Percentiles rank a stretch among this genome's conserved stretches.
These are phyloP conservation scores for Patiria miniata DNA, from an alignment of 35 echinoderm and acorn worm genomes.

Conservation along the genomic window DNA sequence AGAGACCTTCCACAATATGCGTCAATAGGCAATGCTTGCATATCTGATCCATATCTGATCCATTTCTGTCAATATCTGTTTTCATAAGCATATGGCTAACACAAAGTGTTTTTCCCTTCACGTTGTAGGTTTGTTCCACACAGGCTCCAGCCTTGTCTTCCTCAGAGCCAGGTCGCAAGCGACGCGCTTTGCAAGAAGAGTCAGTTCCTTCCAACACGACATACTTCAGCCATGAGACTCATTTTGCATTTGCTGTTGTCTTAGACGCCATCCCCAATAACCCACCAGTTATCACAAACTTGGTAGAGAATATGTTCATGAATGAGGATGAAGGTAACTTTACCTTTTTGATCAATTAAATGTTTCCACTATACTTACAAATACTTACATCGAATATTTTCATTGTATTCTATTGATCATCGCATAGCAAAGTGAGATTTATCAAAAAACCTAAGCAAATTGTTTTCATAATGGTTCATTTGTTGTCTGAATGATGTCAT, in stretches of 20 bases:
- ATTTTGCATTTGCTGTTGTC: conserved; percentile 19
- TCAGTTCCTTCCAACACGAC: neutral
- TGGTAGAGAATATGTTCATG: neutral
- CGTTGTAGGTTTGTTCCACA: conserved; percentile 44
- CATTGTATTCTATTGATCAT: no score
- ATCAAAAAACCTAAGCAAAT: no score
- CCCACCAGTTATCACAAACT: conserved; percentile 8
- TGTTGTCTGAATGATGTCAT: no score
- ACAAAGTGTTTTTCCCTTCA: neutral
- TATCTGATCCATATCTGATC: no score
- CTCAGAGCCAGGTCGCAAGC: neutral
- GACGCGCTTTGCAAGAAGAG: neutral
- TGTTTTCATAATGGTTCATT: no score
- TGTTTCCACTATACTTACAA: no score
- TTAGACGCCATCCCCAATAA: neutral
- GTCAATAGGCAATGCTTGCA: no score
- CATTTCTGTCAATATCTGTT: neutral
- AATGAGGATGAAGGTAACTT: conserved; percentile 50
- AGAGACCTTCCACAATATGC: no score
- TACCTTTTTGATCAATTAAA: no score
- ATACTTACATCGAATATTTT: no score
- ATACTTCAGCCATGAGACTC: conserved; percentile 38
- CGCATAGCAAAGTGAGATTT: no score
- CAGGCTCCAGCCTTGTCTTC: neutral
- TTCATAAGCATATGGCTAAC: no score